Evolutionary conservation across 2,888 invertebrate species (phyloP), one percentile per base, ranked within the genome.

Genomic region (Hololepta plana): DNA sequence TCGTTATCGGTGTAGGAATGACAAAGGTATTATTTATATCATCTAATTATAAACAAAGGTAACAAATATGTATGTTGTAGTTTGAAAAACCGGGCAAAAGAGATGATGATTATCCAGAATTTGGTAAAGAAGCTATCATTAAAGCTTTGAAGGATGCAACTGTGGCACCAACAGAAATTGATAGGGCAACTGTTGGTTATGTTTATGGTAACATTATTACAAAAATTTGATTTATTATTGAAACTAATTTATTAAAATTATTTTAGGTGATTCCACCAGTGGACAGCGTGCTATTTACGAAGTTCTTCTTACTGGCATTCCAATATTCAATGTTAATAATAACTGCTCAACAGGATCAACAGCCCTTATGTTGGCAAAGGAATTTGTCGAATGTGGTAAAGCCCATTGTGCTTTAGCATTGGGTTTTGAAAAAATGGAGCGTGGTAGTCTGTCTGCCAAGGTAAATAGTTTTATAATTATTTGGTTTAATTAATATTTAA

Each of bases 401-500:
- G 71, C 75, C 9, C 81, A 93, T 41, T 84, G 95, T 46, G 76
- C 84, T 0, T 57, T 98, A 29, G 95, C 93, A 2, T 57, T 95
- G 15, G 98, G 98, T 3, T 98, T 98, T 53, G 98, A 98, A 49
- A 96, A 95, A 57, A 98, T 98, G 98, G 76, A 91, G 38, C 67
- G 72, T 8, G 96, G 96, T 1, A 90, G 95, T 1, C 60, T 98
- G 7, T 59, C 68, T 8, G 55, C 70, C 0, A 76, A 73, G 54
- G 81, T 74, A 53, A 49, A 31, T 29, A 14, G 20, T 15, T 22
- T n/a, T 7, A 22, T 7, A 23, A 23, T 23, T 17, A 14, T 13
- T 12, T 26, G 3, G 7, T 4, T 4, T 13, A 13, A 11, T 17
- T 13, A 15, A 23, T 14, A 4, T 16, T 4, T 15, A 12, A 3